Percentiles rank a stretch among this genome's conserved stretches.
Conservation (phyloP, 2,113 vertebrate genomes). For the Python bivittatus region DNA sequence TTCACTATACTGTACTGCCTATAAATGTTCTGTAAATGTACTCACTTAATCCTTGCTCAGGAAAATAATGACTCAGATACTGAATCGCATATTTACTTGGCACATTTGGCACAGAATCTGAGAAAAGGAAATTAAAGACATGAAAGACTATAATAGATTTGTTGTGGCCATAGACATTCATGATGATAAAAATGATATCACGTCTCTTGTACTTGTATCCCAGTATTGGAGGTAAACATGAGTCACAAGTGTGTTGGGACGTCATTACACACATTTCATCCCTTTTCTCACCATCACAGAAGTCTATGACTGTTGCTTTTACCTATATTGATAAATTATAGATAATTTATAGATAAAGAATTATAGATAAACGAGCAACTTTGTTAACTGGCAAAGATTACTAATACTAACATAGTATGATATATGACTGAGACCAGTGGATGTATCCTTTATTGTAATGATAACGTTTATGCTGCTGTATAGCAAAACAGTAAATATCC, state of each 20-base stretch:
- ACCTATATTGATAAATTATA: not conserved
- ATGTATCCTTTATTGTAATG: not conserved
- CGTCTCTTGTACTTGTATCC: not conserved
- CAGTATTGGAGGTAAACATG: not conserved
- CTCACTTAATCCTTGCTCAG: not conserved
- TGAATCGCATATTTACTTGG: constrained; percentile 13
- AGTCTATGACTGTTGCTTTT: not conserved
- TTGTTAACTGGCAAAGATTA: not conserved
- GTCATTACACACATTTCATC: not conserved
- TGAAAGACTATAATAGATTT: not conserved
- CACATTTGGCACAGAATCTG: constrained; percentile 11
- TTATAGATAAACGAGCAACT: not conserved
- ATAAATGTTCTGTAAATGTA: not conserved
- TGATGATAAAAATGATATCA: not conserved
- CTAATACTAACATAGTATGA: not conserved
- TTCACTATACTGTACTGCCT: not conserved
- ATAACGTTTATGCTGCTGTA: not conserved
- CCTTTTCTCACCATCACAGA: not conserved
- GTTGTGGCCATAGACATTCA: not conserved
- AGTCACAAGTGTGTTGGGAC: not conserved
- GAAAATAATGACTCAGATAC: constrained; percentile 35
- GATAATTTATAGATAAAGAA: no score
- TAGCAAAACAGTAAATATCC: not conserved
- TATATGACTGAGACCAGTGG: not conserved
- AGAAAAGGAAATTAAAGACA: constrained; percentile 4